Conservation (phyloP, 1,140 invertebrate genomes). For the Antheraea pernyi region DNA sequence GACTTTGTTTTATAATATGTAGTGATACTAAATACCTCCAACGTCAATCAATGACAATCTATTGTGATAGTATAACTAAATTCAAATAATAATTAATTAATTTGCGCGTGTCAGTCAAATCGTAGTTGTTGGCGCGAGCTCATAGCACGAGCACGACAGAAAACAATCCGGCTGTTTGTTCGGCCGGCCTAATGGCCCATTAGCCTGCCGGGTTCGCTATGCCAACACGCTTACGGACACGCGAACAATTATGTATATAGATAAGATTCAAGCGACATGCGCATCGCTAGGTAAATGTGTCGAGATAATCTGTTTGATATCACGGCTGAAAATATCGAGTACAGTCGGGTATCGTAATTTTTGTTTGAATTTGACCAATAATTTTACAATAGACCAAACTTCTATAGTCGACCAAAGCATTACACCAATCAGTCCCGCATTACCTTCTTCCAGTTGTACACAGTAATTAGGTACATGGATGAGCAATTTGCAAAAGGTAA, state of each 20-base stretch:
- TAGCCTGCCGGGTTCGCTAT: slow-evolving; percentile 24
- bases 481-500: no score
- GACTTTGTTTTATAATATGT: no score
- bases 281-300: background rate
- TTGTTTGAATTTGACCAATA: no score
- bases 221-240: slow-evolving; percentile 15
- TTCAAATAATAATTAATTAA: slow-evolving; percentile 4
- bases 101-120: background rate
- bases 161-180: slow-evolving; percentile 49
- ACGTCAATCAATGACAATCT: no score
- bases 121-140: background rate
- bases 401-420: no score
- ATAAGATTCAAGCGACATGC: slow-evolving; percentile 14
- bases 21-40: no score
- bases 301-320: background rate
- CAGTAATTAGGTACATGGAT: no score
- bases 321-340: background rate
- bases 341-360: no score
- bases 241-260: slow-evolving; percentile 20
- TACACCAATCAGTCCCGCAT: no score
- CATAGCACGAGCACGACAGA: slow-evolving; percentile 35
- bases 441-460: no score
- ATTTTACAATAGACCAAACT: no score
- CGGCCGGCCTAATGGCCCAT: slow-evolving; percentile 39
- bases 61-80: background rate